Evolutionary conservation across 2,888 invertebrate species (phyloP), one percentile per base, ranked within the genome.

Genomic region (Lasioglossum malachurum): DNA sequence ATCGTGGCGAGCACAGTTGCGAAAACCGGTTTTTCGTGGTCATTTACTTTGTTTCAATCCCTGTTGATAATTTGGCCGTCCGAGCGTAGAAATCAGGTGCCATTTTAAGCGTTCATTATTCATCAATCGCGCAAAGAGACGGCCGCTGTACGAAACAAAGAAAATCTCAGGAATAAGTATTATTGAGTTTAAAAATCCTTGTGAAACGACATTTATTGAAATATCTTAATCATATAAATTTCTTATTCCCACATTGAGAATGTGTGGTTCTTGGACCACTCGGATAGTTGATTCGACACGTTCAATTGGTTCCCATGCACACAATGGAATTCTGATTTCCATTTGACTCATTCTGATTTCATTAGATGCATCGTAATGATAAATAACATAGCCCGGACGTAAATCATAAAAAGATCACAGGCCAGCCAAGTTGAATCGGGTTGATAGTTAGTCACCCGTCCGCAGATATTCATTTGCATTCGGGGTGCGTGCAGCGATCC

Each of bases 401-500:
- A 64, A 64, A 64, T 64, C 16, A 64, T 31, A 27, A 64, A 64
- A 64, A 31, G 64, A 31, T 27, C 64, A 7, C 64, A 31, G 27
- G 5, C 64, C 27, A 27, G 35, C 71, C 44, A 4, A 27, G 53
- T 14, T 44, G 69, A 75, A 82, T 77, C 78, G 46, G 60, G 44
- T 44, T 35, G 41, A 27, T 74, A 75, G 84, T 88, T 85, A 83
- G 74, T 80, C 83, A 89, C 53, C 53, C 14, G 41, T 44, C 44
- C 7, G 12, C 12, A 14, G 75, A 49, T 46, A 46, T 71, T 83
- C 41, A 87, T 91, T 82, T 91, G 84, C 90, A 91, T 90, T 82
- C 86, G 81, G 44, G 83, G 86, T 81, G 85, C 84, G 82, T 80
- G 69, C 82, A 69, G 69, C 77, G 69, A 88, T 79, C 82, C 75